Percentiles rank a stretch among this genome's conserved stretches.
Conservation (phyloP, 2,797 vertebrate species). For the Sebastes variabilis region DNA sequence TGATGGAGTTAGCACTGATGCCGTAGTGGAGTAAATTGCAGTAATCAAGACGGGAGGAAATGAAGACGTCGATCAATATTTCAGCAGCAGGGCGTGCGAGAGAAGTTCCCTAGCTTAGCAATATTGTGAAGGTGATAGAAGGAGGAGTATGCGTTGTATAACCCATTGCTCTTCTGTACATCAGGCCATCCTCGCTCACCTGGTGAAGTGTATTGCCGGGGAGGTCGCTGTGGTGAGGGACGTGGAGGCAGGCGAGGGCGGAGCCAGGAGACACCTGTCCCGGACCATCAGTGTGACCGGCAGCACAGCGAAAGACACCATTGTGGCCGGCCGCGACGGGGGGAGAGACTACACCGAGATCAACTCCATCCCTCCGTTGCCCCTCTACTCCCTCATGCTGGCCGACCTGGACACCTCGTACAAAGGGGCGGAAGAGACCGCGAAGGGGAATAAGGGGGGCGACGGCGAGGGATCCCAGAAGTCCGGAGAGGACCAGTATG, state of each 20-base stretch:
- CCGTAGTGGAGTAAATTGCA: too few relatives aligned
- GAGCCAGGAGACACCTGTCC: conserved; percentile 93
- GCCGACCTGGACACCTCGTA: conserved; percentile 94
- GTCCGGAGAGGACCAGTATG: conserved; percentile 90
- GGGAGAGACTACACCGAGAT: conserved; percentile 98
- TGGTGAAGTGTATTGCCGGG: conserved; percentile 98
- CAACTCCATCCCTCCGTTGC: conserved; percentile 97
- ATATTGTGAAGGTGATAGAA: too few relatives aligned
- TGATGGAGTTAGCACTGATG: too few relatives aligned
- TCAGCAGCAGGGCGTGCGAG: too few relatives aligned
- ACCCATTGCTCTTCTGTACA: not conserved
- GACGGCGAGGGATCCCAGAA: conserved; percentile 81
- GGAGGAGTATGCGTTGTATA: not conserved
- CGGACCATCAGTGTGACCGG: conserved; percentile 98
- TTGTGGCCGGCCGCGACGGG: conserved; percentile 93
- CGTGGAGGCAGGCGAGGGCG: conserved; percentile 91
- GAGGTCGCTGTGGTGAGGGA: conserved; percentile 97
- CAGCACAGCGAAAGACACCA: conserved; percentile 97
- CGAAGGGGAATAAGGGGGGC: conserved; percentile 81
- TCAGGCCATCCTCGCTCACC: conserved; percentile 93
- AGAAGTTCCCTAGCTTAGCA: too few relatives aligned
- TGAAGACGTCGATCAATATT: too few relatives aligned
- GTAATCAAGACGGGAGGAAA: too few relatives aligned
- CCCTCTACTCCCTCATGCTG: conserved; percentile 91
- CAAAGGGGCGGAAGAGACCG: conserved; percentile 87